phyloP scores from a whole-genome alignment of 2,797 vertebrate species.

The Phataginus tetradactyla region DNA sequence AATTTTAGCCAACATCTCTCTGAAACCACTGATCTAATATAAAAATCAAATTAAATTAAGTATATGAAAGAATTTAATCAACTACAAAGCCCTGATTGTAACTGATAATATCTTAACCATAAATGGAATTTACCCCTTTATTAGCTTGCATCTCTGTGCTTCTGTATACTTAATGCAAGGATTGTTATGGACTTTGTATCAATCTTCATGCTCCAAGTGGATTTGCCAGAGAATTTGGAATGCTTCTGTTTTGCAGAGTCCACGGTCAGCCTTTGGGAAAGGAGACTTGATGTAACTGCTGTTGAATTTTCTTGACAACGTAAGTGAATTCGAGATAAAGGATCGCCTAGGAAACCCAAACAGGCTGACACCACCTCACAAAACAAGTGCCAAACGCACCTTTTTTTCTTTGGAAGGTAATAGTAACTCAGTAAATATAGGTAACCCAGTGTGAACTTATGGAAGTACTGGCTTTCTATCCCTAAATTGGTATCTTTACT shows the following conservation, averaged over 20 bases:
- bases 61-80: not conserved
- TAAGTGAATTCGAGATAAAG: conserved; percentile 57
- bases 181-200: not conserved
- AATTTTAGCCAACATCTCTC: not conserved
- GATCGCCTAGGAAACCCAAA: conserved; percentile 45
- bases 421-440: conserved; percentile 66
- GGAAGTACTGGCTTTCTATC: conserved; percentile 56
- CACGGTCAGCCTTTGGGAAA: not conserved
- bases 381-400: not conserved
- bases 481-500: conserved; percentile 52
- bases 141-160: not conserved
- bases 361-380: not conserved
- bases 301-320: not conserved
- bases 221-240: not conserved
- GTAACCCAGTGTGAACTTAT: conserved; percentile 62
- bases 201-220: not conserved
- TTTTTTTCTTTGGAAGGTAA: conserved; percentile 60
- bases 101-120: not conserved
- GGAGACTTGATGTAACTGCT: not conserved
- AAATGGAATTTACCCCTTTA: not conserved
- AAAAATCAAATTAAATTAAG: not conserved
- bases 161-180: not conserved
- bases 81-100: not conserved
- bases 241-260: not conserved
- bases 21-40: not conserved